Conservation (phyloP, 2,113 vertebrate species). For the Zosterops borbonicus region DNA sequence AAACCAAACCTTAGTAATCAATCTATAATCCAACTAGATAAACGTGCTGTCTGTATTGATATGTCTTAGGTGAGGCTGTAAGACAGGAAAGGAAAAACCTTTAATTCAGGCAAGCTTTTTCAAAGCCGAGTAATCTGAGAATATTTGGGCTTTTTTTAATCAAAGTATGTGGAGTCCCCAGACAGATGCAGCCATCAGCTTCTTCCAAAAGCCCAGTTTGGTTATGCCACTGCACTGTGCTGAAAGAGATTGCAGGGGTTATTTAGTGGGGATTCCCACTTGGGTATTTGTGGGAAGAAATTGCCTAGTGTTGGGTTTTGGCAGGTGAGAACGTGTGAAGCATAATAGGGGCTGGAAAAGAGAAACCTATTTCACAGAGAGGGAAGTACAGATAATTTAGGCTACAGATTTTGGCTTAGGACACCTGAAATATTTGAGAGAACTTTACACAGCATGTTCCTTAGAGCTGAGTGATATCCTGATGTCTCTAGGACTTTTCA, state of each 20-base stretch:
- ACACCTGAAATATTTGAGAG: not conserved
- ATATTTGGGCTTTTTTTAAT: not conserved
- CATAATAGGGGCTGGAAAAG: not conserved
- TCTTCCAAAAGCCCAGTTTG: not conserved
- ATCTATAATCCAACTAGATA: not conserved
- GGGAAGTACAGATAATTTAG: not conserved
- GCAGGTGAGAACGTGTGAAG: not conserved
- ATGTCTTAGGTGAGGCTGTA: not conserved
- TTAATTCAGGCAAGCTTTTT: not conserved
- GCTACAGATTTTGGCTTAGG: not conserved
- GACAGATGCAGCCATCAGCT: not conserved
- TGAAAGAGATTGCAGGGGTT: not conserved
- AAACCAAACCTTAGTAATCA: not conserved
- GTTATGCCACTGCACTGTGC: not conserved
- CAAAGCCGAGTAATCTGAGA: not conserved
- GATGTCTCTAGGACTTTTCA: not conserved
- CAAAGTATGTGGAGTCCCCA: not conserved
- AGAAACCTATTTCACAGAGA: not conserved
- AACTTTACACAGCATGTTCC: not conserved
- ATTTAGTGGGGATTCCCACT: not conserved
- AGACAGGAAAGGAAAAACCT: not conserved
- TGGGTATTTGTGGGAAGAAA: not conserved
- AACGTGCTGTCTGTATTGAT: not conserved
- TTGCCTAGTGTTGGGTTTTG: not conserved
- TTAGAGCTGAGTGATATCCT: not conserved